Evolutionary conservation across 2,113 vertebrate species (phyloP).

Genomic region (Tapirus terrestris): DNA sequence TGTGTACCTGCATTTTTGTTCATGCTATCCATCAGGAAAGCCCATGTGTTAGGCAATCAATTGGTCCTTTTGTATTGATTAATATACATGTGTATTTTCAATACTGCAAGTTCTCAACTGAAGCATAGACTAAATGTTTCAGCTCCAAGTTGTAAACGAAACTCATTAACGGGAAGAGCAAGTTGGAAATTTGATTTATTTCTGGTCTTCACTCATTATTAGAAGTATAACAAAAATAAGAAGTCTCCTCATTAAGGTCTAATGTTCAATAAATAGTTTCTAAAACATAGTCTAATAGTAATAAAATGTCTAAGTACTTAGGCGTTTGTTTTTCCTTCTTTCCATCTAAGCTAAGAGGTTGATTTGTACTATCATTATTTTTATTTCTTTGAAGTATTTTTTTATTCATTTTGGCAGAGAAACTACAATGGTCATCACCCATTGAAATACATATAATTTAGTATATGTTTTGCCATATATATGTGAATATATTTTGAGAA

Average conservation of each 20-base stretch:
- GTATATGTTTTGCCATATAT: background rate
- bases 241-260: background rate
- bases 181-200: background rate
- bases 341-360: background rate
- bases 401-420: constrained; percentile 19
- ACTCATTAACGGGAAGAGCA: background rate
- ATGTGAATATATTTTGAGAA: constrained; percentile 18
- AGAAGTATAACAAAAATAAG: background rate
- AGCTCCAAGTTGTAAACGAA: constrained; percentile 18
- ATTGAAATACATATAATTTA: constrained; percentile 22
- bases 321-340: constrained; percentile 38
- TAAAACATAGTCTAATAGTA: constrained; percentile 34
- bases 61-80: background rate
- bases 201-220: constrained; percentile 7
- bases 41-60: background rate
- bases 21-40: background rate
- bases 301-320: background rate
- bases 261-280: background rate
- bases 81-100: background rate
- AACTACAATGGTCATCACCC: background rate
- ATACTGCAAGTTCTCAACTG: background rate
- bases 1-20: background rate
- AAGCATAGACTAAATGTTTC: background rate
- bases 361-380: background rate
- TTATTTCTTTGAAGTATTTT: constrained; percentile 25